A percentile compares a stretch with the other conserved stretches of the same genome.
Evolutionary conservation across 2,113 vertebrate genomes (phyloP).

Genomic region (Xyrauchen texanus): DNA sequence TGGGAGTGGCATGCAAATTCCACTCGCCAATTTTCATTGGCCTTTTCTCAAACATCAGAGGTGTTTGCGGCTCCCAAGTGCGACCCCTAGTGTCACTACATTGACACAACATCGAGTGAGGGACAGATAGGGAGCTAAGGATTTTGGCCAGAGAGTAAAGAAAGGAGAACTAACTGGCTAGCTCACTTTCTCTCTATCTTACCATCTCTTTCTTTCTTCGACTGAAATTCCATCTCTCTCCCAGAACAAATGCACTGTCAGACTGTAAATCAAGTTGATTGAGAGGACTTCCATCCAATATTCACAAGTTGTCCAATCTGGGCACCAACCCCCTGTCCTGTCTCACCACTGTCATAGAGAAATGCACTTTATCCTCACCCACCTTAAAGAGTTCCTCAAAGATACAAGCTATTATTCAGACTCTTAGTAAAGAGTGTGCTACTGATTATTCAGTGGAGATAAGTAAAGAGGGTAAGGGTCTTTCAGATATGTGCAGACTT

Average conservation of each 20-base stretch:
- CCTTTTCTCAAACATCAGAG: too few species aligned
- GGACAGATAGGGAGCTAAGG: too few species aligned
- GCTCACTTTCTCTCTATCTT: neutral
- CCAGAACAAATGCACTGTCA: slow-evolving; percentile 71
- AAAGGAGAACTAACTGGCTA: slow-evolving; percentile 20
- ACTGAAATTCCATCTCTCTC: slow-evolving; percentile 77
- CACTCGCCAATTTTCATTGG: too few species aligned
- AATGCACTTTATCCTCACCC: slow-evolving; percentile 26
- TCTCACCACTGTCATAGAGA: slow-evolving; percentile 53
- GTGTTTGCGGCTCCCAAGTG: too few species aligned
- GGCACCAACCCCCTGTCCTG: slow-evolving; percentile 67
- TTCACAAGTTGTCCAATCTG: slow-evolving; percentile 75
- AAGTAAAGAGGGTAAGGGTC: neutral
- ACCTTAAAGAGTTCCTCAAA: slow-evolving; percentile 20
- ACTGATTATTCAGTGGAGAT: neutral
- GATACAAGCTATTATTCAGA: slow-evolving; percentile 21
- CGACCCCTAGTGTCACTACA: too few species aligned
- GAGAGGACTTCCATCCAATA: slow-evolving; percentile 78
- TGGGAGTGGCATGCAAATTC: too few species aligned
- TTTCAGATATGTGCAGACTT: neutral
- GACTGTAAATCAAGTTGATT: slow-evolving; percentile 73
- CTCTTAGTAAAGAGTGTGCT: neutral
- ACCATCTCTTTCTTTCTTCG: slow-evolving; percentile 64
- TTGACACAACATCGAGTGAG: too few species aligned
- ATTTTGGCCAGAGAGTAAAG: neutral